Percentiles rank a stretch among this genome's conserved stretches.
These are phyloP conservation scores for Pseudanteris insignis DNA, from an alignment of 2,888 invertebrate species.

Conservation along the genomic window DNA sequence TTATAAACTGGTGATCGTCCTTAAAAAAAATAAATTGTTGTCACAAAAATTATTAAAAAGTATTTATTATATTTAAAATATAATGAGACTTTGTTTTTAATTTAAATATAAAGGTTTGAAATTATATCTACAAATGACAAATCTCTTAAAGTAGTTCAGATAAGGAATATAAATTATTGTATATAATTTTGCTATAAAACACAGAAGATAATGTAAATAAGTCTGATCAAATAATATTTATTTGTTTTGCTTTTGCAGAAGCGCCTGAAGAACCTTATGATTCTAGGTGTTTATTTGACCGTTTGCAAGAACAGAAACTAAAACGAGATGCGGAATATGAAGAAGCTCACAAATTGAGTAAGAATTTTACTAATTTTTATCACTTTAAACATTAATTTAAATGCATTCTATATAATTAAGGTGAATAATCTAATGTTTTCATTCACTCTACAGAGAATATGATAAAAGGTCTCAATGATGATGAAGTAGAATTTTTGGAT, in stretches of 20 bases:
- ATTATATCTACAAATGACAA: too few relatives aligned
- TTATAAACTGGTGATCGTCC: too few relatives aligned
- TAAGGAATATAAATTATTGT: too few relatives aligned
- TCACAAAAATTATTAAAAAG: too few relatives aligned
- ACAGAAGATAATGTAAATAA: not conserved
- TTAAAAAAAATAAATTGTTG: too few relatives aligned
- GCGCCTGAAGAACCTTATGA: slow-evolving; percentile 89
- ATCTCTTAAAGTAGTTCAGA: too few relatives aligned
- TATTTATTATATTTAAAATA: too few relatives aligned
- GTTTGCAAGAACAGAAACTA: slow-evolving; percentile 90
- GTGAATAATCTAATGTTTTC: too few relatives aligned
- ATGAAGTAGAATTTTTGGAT: slow-evolving; percentile 94
- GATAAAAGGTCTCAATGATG: slow-evolving; percentile 92
- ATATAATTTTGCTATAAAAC: too few relatives aligned
- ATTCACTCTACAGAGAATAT: slow-evolving; percentile 78
- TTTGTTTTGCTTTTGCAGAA: slow-evolving; percentile 69
- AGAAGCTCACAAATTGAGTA: slow-evolving; percentile 95
- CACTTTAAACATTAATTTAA: too few relatives aligned
- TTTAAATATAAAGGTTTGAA: too few relatives aligned
- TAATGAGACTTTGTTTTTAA: too few relatives aligned
- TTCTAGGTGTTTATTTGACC: slow-evolving; percentile 86
- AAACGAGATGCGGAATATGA: slow-evolving; percentile 94
- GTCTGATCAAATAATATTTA: not conserved
- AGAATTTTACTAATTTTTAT: slow-evolving; percentile 57
- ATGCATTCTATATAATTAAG: not conserved